phyloP scores from a whole-genome alignment of 2,113 vertebrate genomes.

The Pterophyllum scalare region DNA sequence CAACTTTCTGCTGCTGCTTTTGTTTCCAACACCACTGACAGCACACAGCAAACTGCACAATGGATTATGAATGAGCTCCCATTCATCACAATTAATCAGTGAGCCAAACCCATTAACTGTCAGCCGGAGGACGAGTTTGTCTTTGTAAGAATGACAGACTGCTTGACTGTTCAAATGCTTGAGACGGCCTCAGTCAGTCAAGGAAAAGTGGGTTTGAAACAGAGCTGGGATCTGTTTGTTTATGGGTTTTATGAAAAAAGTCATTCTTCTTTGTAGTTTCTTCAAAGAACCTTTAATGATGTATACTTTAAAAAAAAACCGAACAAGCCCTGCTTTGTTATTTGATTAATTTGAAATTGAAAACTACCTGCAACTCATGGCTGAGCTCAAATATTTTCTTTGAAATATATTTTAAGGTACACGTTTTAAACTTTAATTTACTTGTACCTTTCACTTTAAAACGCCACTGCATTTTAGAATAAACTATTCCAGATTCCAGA shows the following conservation, averaged over 20 bases:
- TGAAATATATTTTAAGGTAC: background rate
- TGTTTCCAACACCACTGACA: slow-evolving; percentile 45
- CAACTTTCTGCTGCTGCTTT: background rate
- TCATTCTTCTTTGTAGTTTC: background rate
- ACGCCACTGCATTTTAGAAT: background rate
- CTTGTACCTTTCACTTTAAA: background rate
- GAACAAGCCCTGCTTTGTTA: background rate
- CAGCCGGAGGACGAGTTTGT: slow-evolving; percentile 52
- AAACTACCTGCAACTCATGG: background rate
- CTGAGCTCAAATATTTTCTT: background rate
- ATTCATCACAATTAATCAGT: slow-evolving; percentile 73
- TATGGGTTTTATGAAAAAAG: background rate
- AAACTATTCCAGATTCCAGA: background rate
- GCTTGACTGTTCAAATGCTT: slow-evolving; percentile 33
- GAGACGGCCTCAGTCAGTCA: background rate
- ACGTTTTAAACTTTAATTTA: background rate
- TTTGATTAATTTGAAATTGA: background rate
- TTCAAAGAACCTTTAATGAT: background rate
- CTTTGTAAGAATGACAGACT: slow-evolving; percentile 59
- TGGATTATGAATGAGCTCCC: slow-evolving; percentile 62
- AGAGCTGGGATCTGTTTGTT: background rate
- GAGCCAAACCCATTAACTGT: slow-evolving; percentile 69
- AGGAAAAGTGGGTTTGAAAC: slow-evolving; percentile 15
- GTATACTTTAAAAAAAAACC: background rate
- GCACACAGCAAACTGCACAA: slow-evolving; percentile 55